These are phyloP conservation scores for Ameiurus melas DNA, from an alignment of 2,113 vertebrate genomes.

Conservation along the genomic window DNA sequence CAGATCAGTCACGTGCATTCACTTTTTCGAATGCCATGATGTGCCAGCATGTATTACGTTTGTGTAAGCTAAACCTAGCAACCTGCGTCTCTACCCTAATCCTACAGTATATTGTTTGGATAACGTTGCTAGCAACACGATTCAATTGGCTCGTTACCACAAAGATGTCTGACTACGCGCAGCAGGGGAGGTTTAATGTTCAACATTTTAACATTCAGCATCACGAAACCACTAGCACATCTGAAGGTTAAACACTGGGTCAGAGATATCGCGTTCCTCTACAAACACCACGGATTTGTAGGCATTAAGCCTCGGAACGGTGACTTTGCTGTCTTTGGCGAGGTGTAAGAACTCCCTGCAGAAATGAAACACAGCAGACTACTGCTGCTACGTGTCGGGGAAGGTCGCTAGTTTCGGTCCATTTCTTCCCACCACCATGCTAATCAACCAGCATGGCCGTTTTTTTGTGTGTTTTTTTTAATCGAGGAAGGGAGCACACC, in stretches of 20 bases:
- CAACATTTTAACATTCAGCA: conserved; percentile 7
- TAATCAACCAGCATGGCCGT: background rate
- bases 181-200: conserved; percentile 12
- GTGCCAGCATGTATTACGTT: background rate
- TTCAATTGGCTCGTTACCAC: conserved; percentile 7
- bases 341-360: conserved; percentile 19
- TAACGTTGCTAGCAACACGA: conserved; percentile 28
- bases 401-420: background rate
- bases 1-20: background rate
- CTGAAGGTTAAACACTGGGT: conserved; percentile 37
- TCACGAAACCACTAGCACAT: background rate
- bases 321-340: conserved; percentile 35
- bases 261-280: conserved; percentile 36
- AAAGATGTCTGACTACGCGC: background rate
- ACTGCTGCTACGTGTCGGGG: background rate
- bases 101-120: conserved; percentile 14
- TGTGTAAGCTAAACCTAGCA: conserved; percentile 25
- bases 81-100: background rate
- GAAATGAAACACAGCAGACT: background rate
- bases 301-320: background rate
- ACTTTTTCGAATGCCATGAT: background rate
- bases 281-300: conserved; percentile 18
- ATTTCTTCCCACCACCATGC: conserved; percentile 10
- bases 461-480: background rate
- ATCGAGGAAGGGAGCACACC: conserved; percentile 7